Evolutionary conservation across 2,113 vertebrate species (phyloP).

Genomic region (Ailurus styani): DNA sequence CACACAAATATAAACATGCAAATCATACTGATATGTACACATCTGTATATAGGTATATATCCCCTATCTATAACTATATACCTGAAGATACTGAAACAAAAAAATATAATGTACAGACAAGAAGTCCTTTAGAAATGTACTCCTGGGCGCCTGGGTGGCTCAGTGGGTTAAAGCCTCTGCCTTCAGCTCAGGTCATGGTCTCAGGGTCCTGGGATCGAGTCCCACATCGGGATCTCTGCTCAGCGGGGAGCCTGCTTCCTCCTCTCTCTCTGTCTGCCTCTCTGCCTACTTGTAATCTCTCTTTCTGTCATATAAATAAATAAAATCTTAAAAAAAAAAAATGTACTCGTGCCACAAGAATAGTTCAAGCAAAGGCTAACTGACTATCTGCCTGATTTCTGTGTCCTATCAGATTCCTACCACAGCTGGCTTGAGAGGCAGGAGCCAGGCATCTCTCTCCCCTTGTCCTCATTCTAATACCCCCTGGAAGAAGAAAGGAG

Average conservation of each 20-base stretch:
- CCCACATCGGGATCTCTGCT: no score
- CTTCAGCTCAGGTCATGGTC: no score
- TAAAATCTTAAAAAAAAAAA: no score
- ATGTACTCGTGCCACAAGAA: neutral
- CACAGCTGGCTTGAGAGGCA: neutral
- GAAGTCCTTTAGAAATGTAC: neutral
- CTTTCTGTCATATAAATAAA: no score
- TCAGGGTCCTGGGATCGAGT: no score
- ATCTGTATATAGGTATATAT: neutral
- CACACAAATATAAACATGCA: neutral
- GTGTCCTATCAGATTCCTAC: neutral
- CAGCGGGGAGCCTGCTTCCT: no score
- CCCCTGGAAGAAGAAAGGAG: neutral
- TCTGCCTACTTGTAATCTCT: no score
- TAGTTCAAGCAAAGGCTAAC: slow-evolving; percentile 9
- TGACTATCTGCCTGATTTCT: neutral
- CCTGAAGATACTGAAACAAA: neutral
- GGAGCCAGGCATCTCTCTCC: neutral
- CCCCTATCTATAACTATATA: neutral
- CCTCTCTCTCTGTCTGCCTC: no score
- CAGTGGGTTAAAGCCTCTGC: no score
- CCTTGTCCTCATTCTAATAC: neutral
- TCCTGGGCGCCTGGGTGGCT: no score
- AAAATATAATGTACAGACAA: neutral
- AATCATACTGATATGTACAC: neutral